A percentile compares a stretch with the other conserved stretches of the same genome.
Conservation (phyloP, 2,888 invertebrate genomes). For the Stenolophus ochropezus region DNA sequence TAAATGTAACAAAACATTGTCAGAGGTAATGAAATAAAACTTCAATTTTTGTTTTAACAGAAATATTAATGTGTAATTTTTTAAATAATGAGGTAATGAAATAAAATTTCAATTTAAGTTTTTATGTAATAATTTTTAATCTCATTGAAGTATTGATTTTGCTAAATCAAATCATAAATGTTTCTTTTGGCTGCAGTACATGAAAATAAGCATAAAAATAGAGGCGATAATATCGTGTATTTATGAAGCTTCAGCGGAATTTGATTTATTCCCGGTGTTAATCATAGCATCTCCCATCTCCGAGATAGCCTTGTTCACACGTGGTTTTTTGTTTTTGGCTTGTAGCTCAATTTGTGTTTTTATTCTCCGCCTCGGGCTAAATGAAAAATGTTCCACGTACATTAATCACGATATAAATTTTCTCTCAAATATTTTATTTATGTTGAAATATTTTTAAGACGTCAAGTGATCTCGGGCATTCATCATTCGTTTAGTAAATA, state of each 20-base stretch:
- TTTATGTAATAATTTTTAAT: background rate
- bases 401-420: constrained; percentile 46
- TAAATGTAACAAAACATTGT: too few relatives aligned
- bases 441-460: constrained; percentile 43
- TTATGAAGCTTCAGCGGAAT: constrained; percentile 3
- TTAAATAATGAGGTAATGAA: too few relatives aligned
- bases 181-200: background rate
- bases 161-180: too few relatives aligned
- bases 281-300: background rate
- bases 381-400: constrained; percentile 24
- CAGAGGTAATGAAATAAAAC: too few relatives aligned
- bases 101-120: background rate
- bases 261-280: constrained; percentile 17
- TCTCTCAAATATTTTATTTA: constrained; percentile 46
- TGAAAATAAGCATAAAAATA: constrained; percentile 6
- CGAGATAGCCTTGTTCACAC: constrained; percentile 24
- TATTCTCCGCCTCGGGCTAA: background rate
- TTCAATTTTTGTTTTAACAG: too few relatives aligned
- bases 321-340: constrained; percentile 4
- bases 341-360: constrained; percentile 34
- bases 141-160: background rate
- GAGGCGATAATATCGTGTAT: background rate
- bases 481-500: constrained; percentile 45
- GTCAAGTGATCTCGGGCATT: constrained; percentile 38
- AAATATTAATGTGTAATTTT: too few relatives aligned